Conservation (phyloP, 2,888 invertebrate genomes). For the Mechanitis mazaeus region DNA sequence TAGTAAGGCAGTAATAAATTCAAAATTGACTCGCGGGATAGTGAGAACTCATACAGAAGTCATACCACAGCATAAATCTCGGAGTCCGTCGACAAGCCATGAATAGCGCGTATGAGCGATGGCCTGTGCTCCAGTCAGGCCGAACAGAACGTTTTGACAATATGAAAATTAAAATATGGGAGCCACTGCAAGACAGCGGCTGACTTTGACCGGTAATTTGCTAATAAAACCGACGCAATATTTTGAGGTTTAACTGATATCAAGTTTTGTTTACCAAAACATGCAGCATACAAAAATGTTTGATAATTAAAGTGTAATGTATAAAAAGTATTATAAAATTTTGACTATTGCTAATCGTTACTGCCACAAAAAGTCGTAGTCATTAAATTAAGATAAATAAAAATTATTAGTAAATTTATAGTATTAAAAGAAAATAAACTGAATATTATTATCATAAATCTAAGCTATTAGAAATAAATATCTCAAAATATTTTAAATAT, state of each 20-base stretch:
- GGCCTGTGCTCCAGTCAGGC: constrained; percentile 41
- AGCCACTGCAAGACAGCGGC: constrained; percentile 46
- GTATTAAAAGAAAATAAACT: no score
- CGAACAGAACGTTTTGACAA: constrained; percentile 65
- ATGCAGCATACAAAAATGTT: no score
- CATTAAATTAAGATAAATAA: no score
- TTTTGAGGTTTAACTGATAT: not conserved
- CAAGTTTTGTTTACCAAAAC: not conserved
- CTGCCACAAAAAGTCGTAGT: no score
- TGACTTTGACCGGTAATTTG: constrained; percentile 22
- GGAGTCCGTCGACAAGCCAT: constrained; percentile 55
- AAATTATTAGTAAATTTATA: no score
- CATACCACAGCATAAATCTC: constrained; percentile 69
- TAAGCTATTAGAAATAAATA: no score
- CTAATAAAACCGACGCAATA: not conserved
- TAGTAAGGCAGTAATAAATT: constrained; percentile 65
- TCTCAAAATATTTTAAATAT: no score
- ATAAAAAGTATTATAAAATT: no score
- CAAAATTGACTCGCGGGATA: constrained; percentile 60
- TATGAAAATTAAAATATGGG: constrained; percentile 70
- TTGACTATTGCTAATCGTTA: no score
- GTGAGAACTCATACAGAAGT: constrained; percentile 72
- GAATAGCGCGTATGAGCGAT: constrained; percentile 71
- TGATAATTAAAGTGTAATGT: no score
- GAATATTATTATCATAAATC: no score